Evolutionary conservation across 2,797 vertebrate genomes (phyloP), one percentile per base, ranked within the genome.

Genomic region (Sphenopsis melanotis): DNA sequence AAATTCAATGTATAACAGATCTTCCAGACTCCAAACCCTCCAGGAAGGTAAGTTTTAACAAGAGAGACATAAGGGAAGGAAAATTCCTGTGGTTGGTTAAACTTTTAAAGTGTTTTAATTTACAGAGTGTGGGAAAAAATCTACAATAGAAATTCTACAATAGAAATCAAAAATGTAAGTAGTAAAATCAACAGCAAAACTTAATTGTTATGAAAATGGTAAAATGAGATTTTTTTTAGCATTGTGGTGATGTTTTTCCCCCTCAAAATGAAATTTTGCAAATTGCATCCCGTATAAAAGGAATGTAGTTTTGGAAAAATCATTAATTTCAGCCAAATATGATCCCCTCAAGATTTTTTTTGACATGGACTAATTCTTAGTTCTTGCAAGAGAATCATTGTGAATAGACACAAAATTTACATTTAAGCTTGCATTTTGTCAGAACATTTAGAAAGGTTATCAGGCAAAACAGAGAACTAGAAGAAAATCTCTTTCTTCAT

Each of bases 401-500:
- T 77, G 29, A 88, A 74, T 22, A 84, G 32, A 65, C 30, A 57
- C 5, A 72, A 74, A 81, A 83, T 70, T 88, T 59, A 59, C 44
- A 26, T 66, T 50, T 82, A 76, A 75, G 20, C 14, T 53, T 65
- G 8, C 12, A 46, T 72, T 15, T 70, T 88, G n/a, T 70, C 41
- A 72, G 44, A 84, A 8, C 19, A 81, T 68, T 93, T 91, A 78
- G 55, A 87, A 92, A 68, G 12, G 12, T 69, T n/a, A 50, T 53
- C 19, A 81, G n/a, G 46, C 24, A 15, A 93, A 88, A 72, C 2
- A 57, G 22, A 65, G 23, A 77, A 60, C 27, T 65, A 69, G 41
- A 86, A 89, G 13, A 82, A 85, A 93, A 78, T 5, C 17, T 65
- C 36, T 85, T 92, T 80, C 70, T 87, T 94, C 56, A 64, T 46